Evolutionary conservation across 2,888 invertebrate genomes (phyloP).

Genomic region (Onthophagus sagittarius): DNA sequence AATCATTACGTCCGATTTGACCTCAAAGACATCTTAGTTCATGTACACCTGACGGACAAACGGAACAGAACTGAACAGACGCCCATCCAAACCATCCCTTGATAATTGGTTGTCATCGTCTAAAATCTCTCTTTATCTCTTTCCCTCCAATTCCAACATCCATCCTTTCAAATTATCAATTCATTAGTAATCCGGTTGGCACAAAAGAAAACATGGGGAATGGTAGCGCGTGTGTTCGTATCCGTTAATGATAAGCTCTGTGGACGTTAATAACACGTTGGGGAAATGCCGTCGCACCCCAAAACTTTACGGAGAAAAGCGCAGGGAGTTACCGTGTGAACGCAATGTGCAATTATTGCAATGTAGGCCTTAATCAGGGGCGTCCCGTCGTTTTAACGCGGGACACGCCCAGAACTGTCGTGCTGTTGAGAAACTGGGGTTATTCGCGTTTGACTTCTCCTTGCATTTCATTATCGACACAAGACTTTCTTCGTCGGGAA

Average conservation of each 20-base stretch:
- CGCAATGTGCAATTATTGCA: constrained; percentile 47
- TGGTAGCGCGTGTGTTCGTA: not conserved
- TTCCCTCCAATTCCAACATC: not conserved
- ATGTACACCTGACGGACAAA: not conserved
- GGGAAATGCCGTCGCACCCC: constrained; percentile 40
- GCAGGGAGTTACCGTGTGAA: constrained; percentile 44
- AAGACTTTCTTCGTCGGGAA: constrained; percentile 6
- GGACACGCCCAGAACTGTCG: constrained; percentile 32
- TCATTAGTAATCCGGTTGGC: not conserved
- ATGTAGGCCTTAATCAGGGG: constrained; percentile 44
- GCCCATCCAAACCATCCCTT: too few species aligned
- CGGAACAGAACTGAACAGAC: too few species aligned
- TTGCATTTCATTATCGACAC: constrained; percentile 23
- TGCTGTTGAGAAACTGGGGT: constrained; percentile 42
- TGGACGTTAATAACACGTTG: not conserved
- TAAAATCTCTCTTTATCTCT: too few species aligned
- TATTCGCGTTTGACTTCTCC: constrained; percentile 8
- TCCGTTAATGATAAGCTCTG: not conserved
- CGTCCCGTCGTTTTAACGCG: constrained; percentile 31
- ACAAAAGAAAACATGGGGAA: not conserved
- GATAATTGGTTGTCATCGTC: too few species aligned
- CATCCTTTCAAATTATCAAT: not conserved
- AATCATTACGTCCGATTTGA: not conserved
- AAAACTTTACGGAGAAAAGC: constrained; percentile 36
- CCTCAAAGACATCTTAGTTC: not conserved